phyloP scores from a whole-genome alignment of 2,888 invertebrate genomes.

The Chrysolina haemoptera region DNA sequence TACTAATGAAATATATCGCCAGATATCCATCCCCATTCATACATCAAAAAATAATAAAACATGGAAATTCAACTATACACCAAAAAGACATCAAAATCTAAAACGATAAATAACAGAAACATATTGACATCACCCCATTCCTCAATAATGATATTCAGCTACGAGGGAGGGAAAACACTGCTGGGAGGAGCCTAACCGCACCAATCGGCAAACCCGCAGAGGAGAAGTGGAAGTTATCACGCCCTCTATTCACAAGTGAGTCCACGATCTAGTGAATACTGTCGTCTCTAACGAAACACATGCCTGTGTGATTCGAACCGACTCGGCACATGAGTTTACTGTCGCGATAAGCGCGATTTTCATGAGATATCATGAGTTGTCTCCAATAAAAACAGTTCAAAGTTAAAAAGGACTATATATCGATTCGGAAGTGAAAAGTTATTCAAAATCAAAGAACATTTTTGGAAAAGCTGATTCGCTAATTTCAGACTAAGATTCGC shows the following conservation, averaged over 20 bases:
- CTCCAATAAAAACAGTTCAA: slow-evolving; percentile 16
- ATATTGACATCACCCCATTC: slow-evolving; percentile 68
- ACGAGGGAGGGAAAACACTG: slow-evolving; percentile 53
- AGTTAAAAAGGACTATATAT: background rate
- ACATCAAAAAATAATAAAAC: slow-evolving; percentile 67
- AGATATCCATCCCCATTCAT: slow-evolving; percentile 60
- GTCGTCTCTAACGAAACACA: slow-evolving; percentile 57
- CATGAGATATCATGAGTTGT: background rate
- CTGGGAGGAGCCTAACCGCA: slow-evolving; percentile 55
- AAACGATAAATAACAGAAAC: slow-evolving; percentile 67
- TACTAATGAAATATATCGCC: slow-evolving; percentile 56
- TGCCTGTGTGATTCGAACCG: slow-evolving; percentile 39
- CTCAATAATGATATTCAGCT: slow-evolving; percentile 67
- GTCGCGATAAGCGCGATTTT: slow-evolving; percentile 30
- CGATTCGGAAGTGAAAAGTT: background rate
- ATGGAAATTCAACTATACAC: slow-evolving; percentile 64
- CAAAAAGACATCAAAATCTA: slow-evolving; percentile 63
- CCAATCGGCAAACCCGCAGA: slow-evolving; percentile 57
- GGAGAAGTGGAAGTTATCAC: slow-evolving; percentile 45
- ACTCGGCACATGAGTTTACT: slow-evolving; percentile 43
- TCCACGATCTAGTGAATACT: slow-evolving; percentile 63
- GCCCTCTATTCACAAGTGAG: slow-evolving; percentile 54
- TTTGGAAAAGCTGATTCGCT: background rate
- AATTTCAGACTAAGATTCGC: background rate
- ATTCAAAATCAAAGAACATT: background rate